phyloP scores from a whole-genome alignment of 2,113 vertebrate genomes.

The Microtus ochrogaster region DNA sequence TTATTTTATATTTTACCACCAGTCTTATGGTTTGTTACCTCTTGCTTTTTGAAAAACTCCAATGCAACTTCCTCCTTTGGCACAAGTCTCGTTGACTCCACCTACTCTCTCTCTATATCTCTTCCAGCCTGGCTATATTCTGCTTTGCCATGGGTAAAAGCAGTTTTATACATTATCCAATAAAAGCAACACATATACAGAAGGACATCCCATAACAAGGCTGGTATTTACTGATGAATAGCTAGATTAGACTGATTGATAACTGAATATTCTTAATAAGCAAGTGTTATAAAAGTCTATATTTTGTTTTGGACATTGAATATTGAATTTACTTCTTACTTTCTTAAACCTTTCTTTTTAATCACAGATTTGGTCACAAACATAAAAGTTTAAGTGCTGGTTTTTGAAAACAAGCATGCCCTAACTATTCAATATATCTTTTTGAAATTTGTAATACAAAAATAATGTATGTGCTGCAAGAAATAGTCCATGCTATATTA shows the following conservation, averaged over 20 bases:
- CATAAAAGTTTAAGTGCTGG: conserved; percentile 83
- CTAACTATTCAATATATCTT: conserved; percentile 75
- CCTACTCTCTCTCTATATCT: too few relatives aligned
- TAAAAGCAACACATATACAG: too few relatives aligned
- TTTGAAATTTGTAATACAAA: conserved; percentile 87
- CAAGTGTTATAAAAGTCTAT: not conserved
- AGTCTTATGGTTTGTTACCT: too few relatives aligned
- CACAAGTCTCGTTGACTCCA: too few relatives aligned
- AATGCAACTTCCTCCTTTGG: too few relatives aligned
- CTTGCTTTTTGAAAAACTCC: too few relatives aligned
- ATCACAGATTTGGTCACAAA: conserved; percentile 80
- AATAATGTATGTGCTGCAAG: conserved; percentile 83
- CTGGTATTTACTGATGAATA: not conserved
- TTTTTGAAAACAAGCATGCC: not conserved
- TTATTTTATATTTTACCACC: too few relatives aligned
- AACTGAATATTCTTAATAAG: not conserved
- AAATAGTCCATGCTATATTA: conserved; percentile 79
- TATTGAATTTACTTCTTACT: conserved; percentile 84
- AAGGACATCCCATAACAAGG: too few relatives aligned
- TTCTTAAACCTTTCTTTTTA: conserved; percentile 84
- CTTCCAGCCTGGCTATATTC: too few relatives aligned
- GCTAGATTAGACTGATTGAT: not conserved
- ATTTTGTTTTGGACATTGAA: conserved; percentile 63
- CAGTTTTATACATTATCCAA: too few relatives aligned
- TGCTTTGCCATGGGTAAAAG: too few relatives aligned